Conservation (phyloP, 2,113 vertebrate species). For the Festucalex cinctus region DNA sequence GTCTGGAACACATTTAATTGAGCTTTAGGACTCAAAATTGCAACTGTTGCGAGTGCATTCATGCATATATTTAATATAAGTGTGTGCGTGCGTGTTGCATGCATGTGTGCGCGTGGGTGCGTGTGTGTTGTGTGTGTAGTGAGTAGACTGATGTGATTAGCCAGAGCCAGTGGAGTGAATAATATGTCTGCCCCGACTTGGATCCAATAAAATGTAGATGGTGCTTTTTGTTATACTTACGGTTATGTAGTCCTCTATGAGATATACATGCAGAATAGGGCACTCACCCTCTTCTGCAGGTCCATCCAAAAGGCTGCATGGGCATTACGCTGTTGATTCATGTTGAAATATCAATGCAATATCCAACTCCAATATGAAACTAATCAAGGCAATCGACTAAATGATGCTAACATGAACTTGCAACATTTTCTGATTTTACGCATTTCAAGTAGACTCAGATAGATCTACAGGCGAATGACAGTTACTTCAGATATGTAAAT, state of each 20-base stretch:
- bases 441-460: neutral
- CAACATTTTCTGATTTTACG: neutral
- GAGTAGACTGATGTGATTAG: conserved; percentile 63
- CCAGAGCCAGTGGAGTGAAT: conserved; percentile 63
- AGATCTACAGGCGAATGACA: neutral
- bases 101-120: conserved; percentile 2
- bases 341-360: neutral
- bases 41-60: conserved; percentile 30
- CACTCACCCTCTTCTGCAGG: neutral
- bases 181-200: conserved; percentile 52
- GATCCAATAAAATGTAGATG: conserved; percentile 49
- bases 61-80: conserved; percentile 22
- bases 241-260: conserved; percentile 36
- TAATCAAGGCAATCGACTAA: neutral
- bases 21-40: conserved; percentile 38
- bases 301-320: neutral
- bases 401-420: neutral
- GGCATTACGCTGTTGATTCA: conserved; percentile 15
- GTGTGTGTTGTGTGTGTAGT: conserved; percentile 12
- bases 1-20: conserved; percentile 30
- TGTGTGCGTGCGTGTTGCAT: conserved; percentile 17
- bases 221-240: conserved; percentile 52
- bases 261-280: conserved; percentile 15
- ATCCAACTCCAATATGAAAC: neutral
- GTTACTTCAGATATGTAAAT: conserved; percentile 7